Evolutionary conservation across 2,797 vertebrate species (phyloP), one percentile per base, ranked within the genome.

Genomic region (Telmatherina bonti): DNA sequence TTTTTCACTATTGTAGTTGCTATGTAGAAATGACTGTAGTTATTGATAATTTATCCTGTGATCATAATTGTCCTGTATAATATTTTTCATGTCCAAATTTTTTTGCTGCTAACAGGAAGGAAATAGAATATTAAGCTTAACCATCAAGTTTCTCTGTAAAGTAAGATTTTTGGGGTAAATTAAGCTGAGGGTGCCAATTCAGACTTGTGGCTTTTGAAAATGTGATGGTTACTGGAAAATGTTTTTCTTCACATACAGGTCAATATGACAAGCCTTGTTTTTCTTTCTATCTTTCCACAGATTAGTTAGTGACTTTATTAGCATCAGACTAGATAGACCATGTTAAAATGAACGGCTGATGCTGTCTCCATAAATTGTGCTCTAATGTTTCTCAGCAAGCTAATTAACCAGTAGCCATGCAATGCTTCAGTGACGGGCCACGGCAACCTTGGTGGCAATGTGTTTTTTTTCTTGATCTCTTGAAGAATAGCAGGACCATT

Each of bases 301-400:
- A 90, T 90, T 80, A 89, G 74, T 89, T 87, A 79, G 74, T 85
- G 73, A 78, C 74, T 88, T 88, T 82, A 89, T 93, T 91, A 90
- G 63, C 68, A 57, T 77, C 74, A 35, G 81, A 62, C 70, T 83
- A 78, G 65, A 86, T n/a, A n/a, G n/a, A n/a, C 73, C 76, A 79
- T 76, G 80, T 86, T 78, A 79, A 82, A 74, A 53, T 58, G 86
- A 83, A 80, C 76, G 81, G 74, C 79, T 85, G 80, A 86, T 65
- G 71, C 74, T 70, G 65, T 72, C 79, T 81, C 71, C 79, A 87
- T 91, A 86, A 91, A 91, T 91, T 81, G 89, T 78, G 64, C 78
- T 58, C 78, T 87, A 87, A 92, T 90, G 87, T 90, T 83, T 83
- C 72, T 78, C 59, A 72, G 59, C 62, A 68, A 70, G 69, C 79